Evolutionary conservation across 2,797 vertebrate species (phyloP), one percentile per base, ranked within the genome.

Genomic region (Microhierax caerulescens): DNA sequence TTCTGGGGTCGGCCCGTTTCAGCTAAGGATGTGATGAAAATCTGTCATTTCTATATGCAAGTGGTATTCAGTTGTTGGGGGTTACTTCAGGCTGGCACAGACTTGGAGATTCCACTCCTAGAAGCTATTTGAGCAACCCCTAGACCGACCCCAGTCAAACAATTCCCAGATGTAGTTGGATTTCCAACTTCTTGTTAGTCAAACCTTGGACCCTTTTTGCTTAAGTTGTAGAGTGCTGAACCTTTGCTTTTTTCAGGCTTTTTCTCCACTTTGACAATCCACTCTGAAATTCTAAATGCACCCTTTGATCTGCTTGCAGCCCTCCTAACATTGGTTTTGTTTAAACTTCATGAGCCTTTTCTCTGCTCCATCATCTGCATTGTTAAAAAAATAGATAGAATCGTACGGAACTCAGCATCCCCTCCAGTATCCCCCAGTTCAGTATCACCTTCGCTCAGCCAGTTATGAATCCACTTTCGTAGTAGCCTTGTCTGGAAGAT

Each of bases 101-200:
- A 9, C 27, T 13, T 1, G 0, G 73, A 74, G 54, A 12, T 68
- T 11, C 41, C 21, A 12, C n/a, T 34, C 16, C 2, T 1, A 24
- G 50, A 22, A 39, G 45, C 41, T 50, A 14, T 65, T 69, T 59
- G 56, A 79, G 59, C 61, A 75, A 75, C 47, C 56, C 51, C 67
- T 61, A 14, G 30, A 24, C 25, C 57, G 82, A 10, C 10, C 13
- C 34, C 18, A 41, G 8, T 43, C 9, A 25, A 60, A 63, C 21
- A 18, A 19, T 32, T 53, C 41, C 23, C n/a, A 63, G 17, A 65
- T 75, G 1, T 13, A 80, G 25, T 1, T 64, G 48, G 3, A 27
- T 80, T 80, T 80, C 47, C 47, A 59, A 6, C 18, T 48, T 75
- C 48, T 41, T 59, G 7, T 36, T 81, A 20, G 19, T 32, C 41